Conservation (phyloP, 2,888 invertebrate genomes). For the Nymphalis urticae region DNA sequence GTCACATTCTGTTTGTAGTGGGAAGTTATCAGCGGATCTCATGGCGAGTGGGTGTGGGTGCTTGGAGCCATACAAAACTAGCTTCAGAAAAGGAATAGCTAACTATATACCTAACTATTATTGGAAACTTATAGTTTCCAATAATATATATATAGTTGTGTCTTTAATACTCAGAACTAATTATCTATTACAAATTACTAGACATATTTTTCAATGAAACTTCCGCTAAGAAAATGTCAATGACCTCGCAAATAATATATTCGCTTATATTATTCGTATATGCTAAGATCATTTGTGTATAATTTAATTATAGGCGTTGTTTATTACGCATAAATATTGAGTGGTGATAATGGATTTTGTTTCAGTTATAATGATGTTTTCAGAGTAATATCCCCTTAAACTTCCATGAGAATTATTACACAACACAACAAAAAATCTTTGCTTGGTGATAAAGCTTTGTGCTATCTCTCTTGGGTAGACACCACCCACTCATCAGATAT, state of each 20-base stretch:
- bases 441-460: too few species aligned
- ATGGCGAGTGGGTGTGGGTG: conserved; percentile 37
- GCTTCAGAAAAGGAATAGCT: conserved; percentile 26
- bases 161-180: conserved; percentile 20
- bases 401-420: too few species aligned
- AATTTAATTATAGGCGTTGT: too few species aligned
- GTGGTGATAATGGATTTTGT: too few species aligned
- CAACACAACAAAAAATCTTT: too few species aligned
- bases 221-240: conserved; percentile 9
- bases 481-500: too few species aligned
- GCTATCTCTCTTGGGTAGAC: too few species aligned
- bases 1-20: conserved; percentile 49
- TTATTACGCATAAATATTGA: too few species aligned
- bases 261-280: background rate
- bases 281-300: background rate
- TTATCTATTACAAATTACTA: conserved; percentile 1
- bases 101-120: conserved; percentile 24
- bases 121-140: too few species aligned
- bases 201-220: conserved; percentile 10
- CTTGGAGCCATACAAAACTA: conserved; percentile 32
- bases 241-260: conserved; percentile 5
- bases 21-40: conserved; percentile 67
- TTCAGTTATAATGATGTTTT: too few species aligned
- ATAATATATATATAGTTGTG: too few species aligned
- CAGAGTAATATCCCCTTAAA: too few species aligned